These are phyloP conservation scores for Ectropis grisescens DNA, from an alignment of 1,140 invertebrate genomes.

Conservation along the genomic window DNA sequence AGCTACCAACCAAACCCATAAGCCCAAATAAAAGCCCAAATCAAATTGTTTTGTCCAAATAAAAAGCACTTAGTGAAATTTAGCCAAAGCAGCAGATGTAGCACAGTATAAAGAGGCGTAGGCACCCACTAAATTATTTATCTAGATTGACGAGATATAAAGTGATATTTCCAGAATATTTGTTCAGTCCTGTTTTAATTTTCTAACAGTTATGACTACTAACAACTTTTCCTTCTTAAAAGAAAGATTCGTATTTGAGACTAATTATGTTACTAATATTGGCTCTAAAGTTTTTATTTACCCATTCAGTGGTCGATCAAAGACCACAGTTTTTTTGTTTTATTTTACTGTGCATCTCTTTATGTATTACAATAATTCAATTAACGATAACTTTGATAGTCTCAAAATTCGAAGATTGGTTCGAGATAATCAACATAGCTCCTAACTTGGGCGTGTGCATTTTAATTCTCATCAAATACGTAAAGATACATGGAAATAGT, in stretches of 20 bases:
- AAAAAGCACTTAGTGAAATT: no score
- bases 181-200: no score
- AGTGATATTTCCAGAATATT: no score
- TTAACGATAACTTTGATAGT: conserved; percentile 28
- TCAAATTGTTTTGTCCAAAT: no score
- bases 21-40: no score
- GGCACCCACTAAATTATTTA: no score
- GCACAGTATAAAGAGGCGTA: no score
- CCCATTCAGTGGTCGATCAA: conserved; percentile 31
- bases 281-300: conserved; percentile 33
- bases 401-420: conserved; percentile 22
- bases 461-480: conserved; percentile 39
- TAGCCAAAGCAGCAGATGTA: no score
- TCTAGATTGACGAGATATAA: no score
- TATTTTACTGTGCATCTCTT: conserved; percentile 10
- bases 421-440: conserved; percentile 44
- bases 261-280: conserved; percentile 25
- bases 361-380: conserved; percentile 26
- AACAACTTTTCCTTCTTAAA: conserved; percentile 2
- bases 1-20: no score
- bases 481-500: conserved; percentile 29
- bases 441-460: conserved; percentile 46
- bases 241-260: conserved; percentile 22
- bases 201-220: neutral
- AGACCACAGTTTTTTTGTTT: conserved; percentile 23